These are phyloP conservation scores for Loripinus fragilis DNA, from an alignment of 2,888 invertebrate species.

Conservation along the genomic window DNA sequence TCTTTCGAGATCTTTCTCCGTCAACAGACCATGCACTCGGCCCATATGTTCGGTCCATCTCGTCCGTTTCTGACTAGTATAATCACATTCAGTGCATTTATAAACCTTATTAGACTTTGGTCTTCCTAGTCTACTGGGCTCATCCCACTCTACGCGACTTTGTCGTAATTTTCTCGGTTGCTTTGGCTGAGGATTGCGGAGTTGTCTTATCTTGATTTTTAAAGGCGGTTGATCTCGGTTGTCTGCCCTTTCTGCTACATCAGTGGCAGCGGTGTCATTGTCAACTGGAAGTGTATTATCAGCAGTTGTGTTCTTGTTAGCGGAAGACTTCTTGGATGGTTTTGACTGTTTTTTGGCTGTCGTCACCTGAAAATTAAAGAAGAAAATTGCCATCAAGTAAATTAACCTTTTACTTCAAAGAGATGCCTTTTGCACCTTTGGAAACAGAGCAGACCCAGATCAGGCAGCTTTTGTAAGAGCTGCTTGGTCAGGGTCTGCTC, in stretches of 20 bases:
- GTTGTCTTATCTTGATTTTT: background rate
- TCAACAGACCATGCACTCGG: constrained; percentile 67
- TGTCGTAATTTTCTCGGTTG: background rate
- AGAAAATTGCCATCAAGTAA: background rate
- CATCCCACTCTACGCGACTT: background rate
- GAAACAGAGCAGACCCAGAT: too few relatives aligned
- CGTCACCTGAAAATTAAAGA: constrained; percentile 1
- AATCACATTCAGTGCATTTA: constrained; percentile 68
- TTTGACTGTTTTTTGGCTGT: background rate
- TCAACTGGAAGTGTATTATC: background rate
- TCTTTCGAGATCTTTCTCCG: constrained; percentile 36
- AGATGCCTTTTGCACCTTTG: too few relatives aligned
- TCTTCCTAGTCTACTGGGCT: background rate
- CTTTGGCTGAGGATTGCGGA: background rate
- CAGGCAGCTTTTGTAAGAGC: too few relatives aligned
- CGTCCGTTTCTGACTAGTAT: constrained; percentile 57
- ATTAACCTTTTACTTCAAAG: too few relatives aligned
- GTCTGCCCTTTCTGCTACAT: background rate
- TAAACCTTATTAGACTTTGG: constrained; percentile 26
- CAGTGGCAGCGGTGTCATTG: background rate
- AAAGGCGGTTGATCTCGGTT: background rate
- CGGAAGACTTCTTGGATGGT: background rate
- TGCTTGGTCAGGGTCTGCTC: too few relatives aligned
- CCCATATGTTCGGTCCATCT: constrained; percentile 69
- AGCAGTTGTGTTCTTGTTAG: background rate